Conservation (phyloP, 2,888 invertebrate genomes). For the Netelia fuscicornis region DNA sequence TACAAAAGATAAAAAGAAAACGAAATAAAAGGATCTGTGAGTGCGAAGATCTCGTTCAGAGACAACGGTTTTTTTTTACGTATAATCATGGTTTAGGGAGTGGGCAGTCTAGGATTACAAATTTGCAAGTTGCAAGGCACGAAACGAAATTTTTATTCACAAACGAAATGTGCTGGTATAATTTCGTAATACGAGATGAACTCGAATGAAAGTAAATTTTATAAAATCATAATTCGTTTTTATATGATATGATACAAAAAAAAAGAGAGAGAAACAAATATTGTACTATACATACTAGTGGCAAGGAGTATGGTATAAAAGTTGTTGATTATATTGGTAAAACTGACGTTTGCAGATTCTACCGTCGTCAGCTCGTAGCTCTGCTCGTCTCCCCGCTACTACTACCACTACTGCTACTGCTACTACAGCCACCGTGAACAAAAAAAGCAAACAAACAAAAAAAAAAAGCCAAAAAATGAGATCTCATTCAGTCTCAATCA, state of each 20-base stretch:
- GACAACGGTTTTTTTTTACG: slow-evolving; percentile 30
- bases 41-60: slow-evolving; percentile 49
- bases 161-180: neutral
- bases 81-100: slow-evolving; percentile 62
- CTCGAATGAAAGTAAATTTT: slow-evolving; percentile 21
- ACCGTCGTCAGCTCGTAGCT: slow-evolving; percentile 84
- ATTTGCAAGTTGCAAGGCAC: slow-evolving; percentile 30
- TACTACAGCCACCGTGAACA: slow-evolving; percentile 84
- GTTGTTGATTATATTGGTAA: slow-evolving; percentile 81
- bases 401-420: slow-evolving; percentile 79
- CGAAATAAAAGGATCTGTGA: slow-evolving; percentile 19
- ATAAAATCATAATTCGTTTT: slow-evolving; percentile 8
- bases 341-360: slow-evolving; percentile 85
- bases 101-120: slow-evolving; percentile 69
- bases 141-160: slow-evolving; percentile 14
- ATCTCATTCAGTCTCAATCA: slow-evolving; percentile 74
- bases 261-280: slow-evolving; percentile 28
- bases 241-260: neutral
- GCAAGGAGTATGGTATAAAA: slow-evolving; percentile 70
- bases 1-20: neutral
- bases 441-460: slow-evolving; percentile 60
- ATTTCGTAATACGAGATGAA: slow-evolving; percentile 24
- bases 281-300: slow-evolving; percentile 71
- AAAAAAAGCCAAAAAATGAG: slow-evolving; percentile 71
- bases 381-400: slow-evolving; percentile 84